A percentile compares a stretch with the other conserved stretches of the same genome.
Conservation (phyloP, 2,888 invertebrate genomes). For the Myopa testacea region DNA sequence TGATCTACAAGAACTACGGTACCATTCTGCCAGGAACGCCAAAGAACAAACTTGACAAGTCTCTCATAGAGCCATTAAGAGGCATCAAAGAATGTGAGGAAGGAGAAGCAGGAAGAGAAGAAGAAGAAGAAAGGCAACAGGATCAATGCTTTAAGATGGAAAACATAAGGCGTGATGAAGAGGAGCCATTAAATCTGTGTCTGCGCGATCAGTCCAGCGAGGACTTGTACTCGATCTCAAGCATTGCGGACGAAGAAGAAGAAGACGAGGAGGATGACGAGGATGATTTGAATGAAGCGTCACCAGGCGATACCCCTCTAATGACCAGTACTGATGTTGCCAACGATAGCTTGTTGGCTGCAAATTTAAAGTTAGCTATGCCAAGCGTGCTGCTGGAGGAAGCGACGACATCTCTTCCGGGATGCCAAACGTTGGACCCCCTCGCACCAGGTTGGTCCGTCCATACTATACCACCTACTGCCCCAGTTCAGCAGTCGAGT, state of each 20-base stretch:
- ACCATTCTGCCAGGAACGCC: slow-evolving; percentile 85
- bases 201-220: slow-evolving; percentile 74
- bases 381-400: slow-evolving; percentile 58
- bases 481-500: slow-evolving; percentile 61
- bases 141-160: not conserved
- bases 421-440: slow-evolving; percentile 61
- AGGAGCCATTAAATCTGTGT: slow-evolving; percentile 87
- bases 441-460: slow-evolving; percentile 57
- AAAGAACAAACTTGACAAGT: slow-evolving; percentile 67
- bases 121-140: not conserved
- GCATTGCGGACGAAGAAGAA: slow-evolving; percentile 52
- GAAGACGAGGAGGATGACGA: slow-evolving; percentile 45
- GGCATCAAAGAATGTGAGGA: not conserved
- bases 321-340: slow-evolving; percentile 52
- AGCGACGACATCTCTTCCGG: not conserved
- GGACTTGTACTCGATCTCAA: slow-evolving; percentile 61
- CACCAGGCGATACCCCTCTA: slow-evolving; percentile 55
- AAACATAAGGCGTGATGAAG: slow-evolving; percentile 52
- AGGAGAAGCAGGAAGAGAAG: not conserved
- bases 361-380: slow-evolving; percentile 68
- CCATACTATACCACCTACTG: not conserved
- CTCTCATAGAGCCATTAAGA: not conserved
- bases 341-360: slow-evolving; percentile 54
- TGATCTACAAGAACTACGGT: slow-evolving; percentile 92
- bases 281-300: slow-evolving; percentile 12